A percentile compares a stretch with the other conserved stretches of the same genome.
phyloP scores from a whole-genome alignment of 2,797 vertebrate genomes.

The Oceanodroma leucorhoa region DNA sequence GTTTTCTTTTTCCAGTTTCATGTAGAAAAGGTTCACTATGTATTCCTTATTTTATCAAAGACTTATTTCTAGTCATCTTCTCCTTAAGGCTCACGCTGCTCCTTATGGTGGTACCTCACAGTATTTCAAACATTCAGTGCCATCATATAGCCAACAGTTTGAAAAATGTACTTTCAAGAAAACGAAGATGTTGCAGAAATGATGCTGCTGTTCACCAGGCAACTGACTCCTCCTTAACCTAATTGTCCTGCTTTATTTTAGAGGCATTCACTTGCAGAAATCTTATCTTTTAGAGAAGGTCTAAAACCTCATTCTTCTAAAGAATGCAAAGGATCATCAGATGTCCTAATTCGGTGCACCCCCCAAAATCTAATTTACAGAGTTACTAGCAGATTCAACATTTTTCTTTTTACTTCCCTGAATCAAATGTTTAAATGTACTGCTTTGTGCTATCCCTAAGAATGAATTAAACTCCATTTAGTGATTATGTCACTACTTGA shows the following conservation, averaged over 20 bases:
- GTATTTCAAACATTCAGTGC: background rate
- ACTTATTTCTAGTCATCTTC: background rate
- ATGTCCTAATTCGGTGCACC: background rate
- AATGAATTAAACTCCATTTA: background rate
- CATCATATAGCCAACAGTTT: background rate
- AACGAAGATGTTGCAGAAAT: background rate
- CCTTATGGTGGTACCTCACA: background rate
- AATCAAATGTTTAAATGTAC: background rate
- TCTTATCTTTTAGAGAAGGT: background rate
- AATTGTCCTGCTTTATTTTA: background rate
- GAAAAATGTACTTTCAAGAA: background rate
- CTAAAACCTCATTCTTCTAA: background rate
- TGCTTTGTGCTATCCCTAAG: background rate
- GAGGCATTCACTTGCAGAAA: background rate
- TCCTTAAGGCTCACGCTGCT: background rate
- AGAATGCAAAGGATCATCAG: background rate
- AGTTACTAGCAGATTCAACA: background rate
- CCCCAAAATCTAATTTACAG: background rate
- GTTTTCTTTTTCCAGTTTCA: background rate
- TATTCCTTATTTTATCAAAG: background rate
- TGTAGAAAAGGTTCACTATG: background rate
- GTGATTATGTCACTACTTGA: background rate
- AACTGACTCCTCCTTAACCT: background rate
- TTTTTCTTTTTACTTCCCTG: background rate
- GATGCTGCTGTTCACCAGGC: background rate